These are phyloP conservation scores for Peromyscus maniculatus DNA, from an alignment of 2,113 vertebrate genomes.

Conservation along the genomic window DNA sequence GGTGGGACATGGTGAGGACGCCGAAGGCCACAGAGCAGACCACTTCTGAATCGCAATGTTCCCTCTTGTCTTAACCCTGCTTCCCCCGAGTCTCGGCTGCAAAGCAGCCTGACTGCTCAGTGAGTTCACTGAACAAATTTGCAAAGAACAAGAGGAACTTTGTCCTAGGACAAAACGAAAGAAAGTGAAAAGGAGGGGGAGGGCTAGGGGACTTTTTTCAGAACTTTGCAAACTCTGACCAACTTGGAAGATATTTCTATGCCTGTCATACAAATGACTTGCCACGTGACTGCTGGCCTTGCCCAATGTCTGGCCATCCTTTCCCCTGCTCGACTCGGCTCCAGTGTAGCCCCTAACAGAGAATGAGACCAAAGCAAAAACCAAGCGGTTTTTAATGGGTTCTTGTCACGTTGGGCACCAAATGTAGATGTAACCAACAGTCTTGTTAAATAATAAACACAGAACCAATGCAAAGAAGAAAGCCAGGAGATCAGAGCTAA, in stretches of 20 bases:
- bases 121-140: neutral
- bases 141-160: neutral
- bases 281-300: neutral
- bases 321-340: too few relatives aligned
- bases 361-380: neutral
- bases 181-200: neutral
- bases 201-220: neutral
- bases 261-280: neutral
- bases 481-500: too few relatives aligned
- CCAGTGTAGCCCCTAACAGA: neutral
- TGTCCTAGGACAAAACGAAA: neutral
- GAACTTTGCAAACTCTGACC: neutral
- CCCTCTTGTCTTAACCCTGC: neutral
- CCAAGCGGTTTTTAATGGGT: too few relatives aligned
- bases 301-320: too few relatives aligned
- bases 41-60: accelerated
- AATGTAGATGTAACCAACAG: too few relatives aligned
- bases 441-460: too few relatives aligned
- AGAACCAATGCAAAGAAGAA: too few relatives aligned
- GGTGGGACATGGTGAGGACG: too few relatives aligned
- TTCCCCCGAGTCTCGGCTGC: neutral
- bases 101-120: too few relatives aligned
- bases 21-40: neutral
- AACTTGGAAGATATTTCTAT: neutral
- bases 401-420: too few relatives aligned